phyloP scores from a whole-genome alignment of 2,797 vertebrate species.

The Balearica regulorum region DNA sequence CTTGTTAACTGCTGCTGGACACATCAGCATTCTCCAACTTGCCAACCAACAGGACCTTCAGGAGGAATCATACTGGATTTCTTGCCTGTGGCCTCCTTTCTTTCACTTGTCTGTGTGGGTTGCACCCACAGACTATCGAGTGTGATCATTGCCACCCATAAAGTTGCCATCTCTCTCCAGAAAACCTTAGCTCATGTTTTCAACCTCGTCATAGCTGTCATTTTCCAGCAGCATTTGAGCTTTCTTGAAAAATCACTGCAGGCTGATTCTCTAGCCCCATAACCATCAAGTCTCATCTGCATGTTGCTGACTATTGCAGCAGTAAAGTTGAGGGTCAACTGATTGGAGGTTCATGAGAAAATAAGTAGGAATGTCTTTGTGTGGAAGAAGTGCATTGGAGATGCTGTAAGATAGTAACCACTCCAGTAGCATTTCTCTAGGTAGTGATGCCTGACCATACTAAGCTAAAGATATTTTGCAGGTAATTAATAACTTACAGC shows the following conservation, averaged over 20 bases:
- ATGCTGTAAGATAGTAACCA: neutral
- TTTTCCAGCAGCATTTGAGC: constrained; percentile 5
- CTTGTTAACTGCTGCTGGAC: neutral
- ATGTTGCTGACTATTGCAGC: neutral
- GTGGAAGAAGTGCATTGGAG: neutral
- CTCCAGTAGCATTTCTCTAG: neutral
- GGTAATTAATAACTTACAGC: neutral
- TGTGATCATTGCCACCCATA: neutral
- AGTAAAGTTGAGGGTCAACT: neutral
- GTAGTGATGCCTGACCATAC: neutral
- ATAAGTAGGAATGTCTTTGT: neutral
- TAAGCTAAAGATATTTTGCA: neutral
- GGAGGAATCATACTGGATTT: neutral
- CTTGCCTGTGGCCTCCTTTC: neutral
- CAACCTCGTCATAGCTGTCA: neutral
- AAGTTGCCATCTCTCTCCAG: neutral
- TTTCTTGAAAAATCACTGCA: constrained; percentile 38
- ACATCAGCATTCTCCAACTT: neutral
- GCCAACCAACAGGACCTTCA: neutral
- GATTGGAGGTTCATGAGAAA: neutral
- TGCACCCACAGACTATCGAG: neutral
- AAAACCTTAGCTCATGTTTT: neutral
- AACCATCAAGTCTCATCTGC: neutral
- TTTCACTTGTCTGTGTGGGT: neutral
- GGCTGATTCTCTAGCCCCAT: neutral